A percentile compares a stretch with the other conserved stretches of the same genome.
These are phyloP conservation scores for Macrotrachela quadricornifera DNA, from an alignment of 1,140 invertebrate genomes.

Conservation along the genomic window DNA sequence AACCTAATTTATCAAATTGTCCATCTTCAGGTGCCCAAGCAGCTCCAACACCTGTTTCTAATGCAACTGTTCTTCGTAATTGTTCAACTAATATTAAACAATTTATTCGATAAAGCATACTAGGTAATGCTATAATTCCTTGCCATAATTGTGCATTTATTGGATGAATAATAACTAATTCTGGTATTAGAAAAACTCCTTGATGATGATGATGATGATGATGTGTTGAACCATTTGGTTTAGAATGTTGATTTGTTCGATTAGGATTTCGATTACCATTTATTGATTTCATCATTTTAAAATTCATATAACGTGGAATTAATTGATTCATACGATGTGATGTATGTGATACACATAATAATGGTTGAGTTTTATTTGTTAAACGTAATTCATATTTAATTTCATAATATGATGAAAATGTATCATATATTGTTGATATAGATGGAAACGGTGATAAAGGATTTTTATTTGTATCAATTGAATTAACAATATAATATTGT, in stretches of 20 bases:
- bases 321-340: conserved; percentile 82
- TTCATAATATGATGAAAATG: conserved; percentile 74
- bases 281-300: conserved; percentile 56
- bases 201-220: conserved; percentile 22
- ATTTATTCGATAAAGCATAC: conserved; percentile 79
- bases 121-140: conserved; percentile 81
- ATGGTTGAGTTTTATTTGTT: conserved; percentile 56
- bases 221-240: no score
- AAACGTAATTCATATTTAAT: conserved; percentile 75
- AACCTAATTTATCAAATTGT: not conserved
- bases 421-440: conserved; percentile 68
- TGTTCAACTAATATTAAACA: conserved; percentile 75
- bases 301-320: conserved; percentile 68
- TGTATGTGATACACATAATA: conserved; percentile 92
- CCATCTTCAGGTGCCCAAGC: conserved; percentile 5
- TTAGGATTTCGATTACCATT: conserved; percentile 42
- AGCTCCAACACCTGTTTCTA: conserved; percentile 47
- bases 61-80: conserved; percentile 55
- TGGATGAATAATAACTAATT: conserved; percentile 80
- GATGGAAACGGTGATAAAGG: conserved; percentile 71
- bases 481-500: conserved; percentile 33
- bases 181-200: conserved; percentile 87
- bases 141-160: conserved; percentile 88
- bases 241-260: no score
- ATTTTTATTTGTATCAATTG: conserved; percentile 35